These are phyloP conservation scores for Drosophila repletoides DNA, from an alignment of 1,140 invertebrate genomes.

Conservation along the genomic window DNA sequence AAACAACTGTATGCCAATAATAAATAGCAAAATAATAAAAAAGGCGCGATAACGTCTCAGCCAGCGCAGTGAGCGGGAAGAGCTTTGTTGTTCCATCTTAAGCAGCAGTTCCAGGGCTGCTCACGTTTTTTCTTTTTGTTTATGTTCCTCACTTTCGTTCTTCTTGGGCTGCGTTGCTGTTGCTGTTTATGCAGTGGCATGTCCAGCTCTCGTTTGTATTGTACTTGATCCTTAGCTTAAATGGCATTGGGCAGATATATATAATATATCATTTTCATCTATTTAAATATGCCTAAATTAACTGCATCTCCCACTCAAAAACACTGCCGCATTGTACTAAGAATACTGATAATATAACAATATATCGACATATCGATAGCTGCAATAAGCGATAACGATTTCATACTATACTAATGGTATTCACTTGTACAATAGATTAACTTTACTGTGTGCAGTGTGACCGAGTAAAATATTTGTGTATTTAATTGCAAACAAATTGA, in stretches of 20 bases:
- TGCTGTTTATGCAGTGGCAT: slow-evolving; percentile 54
- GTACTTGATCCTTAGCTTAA: slow-evolving; percentile 11
- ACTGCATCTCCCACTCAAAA: slow-evolving; percentile 28
- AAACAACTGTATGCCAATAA: slow-evolving; percentile 83
- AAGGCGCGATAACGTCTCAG: slow-evolving; percentile 83
- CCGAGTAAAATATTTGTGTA: no score
- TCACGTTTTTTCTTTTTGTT: slow-evolving; percentile 24
- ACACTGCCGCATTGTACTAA: slow-evolving; percentile 16
- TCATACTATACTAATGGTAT: background rate
- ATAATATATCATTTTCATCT: no score
- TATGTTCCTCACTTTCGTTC: slow-evolving; percentile 22
- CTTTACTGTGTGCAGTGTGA: no score
- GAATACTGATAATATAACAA: background rate
- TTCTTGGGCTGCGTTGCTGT: slow-evolving; percentile 10
- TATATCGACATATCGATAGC: background rate
- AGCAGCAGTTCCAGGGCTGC: slow-evolving; percentile 9
- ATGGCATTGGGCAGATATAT: slow-evolving; percentile 32
- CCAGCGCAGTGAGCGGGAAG: slow-evolving; percentile 72
- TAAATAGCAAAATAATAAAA: slow-evolving; percentile 82
- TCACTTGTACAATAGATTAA: no score
- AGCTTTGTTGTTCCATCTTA: slow-evolving; percentile 40
- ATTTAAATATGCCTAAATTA: slow-evolving; percentile 33
- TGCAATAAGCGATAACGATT: background rate
- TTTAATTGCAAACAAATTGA: no score
- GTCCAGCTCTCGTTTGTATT: slow-evolving; percentile 35